phyloP scores from a whole-genome alignment of 1,140 invertebrate species.

The Sitobion miscanthi region DNA sequence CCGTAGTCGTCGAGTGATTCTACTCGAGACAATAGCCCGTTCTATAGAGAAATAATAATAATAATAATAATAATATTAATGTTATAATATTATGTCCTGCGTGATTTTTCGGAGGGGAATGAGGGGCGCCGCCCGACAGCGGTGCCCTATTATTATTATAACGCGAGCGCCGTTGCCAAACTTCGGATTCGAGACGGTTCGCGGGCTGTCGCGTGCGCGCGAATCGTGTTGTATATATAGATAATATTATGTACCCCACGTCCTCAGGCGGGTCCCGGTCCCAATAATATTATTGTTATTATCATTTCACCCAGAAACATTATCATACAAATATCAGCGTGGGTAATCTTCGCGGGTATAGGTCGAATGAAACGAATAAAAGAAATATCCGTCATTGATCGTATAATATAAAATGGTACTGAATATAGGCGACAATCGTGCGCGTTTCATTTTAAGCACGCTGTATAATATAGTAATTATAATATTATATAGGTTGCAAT shows the following conservation, averaged over 20 bases:
- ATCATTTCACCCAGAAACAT: background rate
- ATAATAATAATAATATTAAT: background rate
- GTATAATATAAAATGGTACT: too few relatives aligned
- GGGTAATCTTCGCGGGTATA: background rate
- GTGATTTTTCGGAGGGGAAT: background rate
- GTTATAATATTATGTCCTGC: constrained; percentile 28
- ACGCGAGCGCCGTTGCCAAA: constrained; percentile 26
- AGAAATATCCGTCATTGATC: background rate
- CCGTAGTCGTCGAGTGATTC: background rate
- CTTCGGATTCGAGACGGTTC: background rate
- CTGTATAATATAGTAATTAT: background rate
- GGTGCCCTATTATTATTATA: constrained; percentile 1
- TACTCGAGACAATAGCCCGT: constrained; percentile 39
- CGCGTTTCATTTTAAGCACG: background rate
- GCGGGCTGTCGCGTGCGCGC: background rate
- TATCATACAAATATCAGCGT: background rate
- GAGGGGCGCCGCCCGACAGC: background rate
- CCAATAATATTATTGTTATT: constrained; percentile 3
- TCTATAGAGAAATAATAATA: background rate
- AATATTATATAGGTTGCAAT: background rate
- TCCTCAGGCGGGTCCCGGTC: background rate
- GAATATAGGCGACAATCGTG: background rate
- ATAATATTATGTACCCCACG: background rate
- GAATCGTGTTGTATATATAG: background rate
- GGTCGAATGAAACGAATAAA: background rate